These are phyloP conservation scores for Okapia johnstoni DNA, from an alignment of 2,113 vertebrate species.

Conservation along the genomic window DNA sequence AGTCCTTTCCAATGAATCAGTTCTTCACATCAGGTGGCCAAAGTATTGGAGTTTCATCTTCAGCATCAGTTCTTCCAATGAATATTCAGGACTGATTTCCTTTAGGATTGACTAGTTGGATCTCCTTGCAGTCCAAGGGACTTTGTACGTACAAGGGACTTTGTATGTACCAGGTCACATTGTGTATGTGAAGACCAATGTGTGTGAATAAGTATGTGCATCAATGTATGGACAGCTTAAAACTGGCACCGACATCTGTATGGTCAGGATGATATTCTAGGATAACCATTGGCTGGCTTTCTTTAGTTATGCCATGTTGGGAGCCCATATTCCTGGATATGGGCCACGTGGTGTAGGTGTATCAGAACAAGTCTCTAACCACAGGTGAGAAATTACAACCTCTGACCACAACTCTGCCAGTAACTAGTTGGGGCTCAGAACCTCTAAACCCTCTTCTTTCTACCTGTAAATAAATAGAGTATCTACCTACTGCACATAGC, in stretches of 20 bases:
- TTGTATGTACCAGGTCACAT: neutral
- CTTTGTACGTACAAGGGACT: neutral
- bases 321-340: neutral
- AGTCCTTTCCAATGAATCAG: neutral
- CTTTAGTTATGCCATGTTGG: neutral
- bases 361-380: neutral
- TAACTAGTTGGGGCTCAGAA: neutral
- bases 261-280: neutral
- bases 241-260: neutral
- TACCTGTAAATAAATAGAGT: neutral
- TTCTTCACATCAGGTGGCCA: neutral
- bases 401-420: neutral
- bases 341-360: neutral
- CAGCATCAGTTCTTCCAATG: neutral
- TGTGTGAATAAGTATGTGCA: neutral
- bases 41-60: neutral
- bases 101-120: neutral
- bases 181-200: neutral
- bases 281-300: neutral
- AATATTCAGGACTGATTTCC: neutral
- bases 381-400: neutral
- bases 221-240: neutral
- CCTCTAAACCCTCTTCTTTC: neutral
- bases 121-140: neutral
- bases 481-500: neutral